A percentile compares a stretch with the other conserved stretches of the same genome.
Conservation (phyloP, 2,113 vertebrate species). For the Tonatia bakeri region DNA sequence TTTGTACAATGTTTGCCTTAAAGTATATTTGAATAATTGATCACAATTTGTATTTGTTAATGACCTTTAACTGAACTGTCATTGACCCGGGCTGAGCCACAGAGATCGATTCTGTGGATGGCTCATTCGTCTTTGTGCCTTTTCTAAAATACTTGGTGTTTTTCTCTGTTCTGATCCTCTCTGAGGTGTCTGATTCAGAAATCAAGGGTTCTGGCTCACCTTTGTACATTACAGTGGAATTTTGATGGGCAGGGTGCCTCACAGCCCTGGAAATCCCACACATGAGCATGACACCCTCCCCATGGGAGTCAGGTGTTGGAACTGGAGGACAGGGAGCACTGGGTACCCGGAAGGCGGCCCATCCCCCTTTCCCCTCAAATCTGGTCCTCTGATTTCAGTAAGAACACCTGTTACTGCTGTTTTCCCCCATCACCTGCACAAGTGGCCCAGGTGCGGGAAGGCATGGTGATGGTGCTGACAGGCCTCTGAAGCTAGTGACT, state of each 20-base stretch:
- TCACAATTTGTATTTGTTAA: constrained; percentile 49
- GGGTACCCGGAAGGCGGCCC: fast-evolving
- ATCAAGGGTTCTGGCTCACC: background rate
- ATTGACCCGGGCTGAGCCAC: background rate
- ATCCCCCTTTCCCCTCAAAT: background rate
- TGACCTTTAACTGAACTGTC: constrained; percentile 56
- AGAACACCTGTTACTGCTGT: fast-evolving
- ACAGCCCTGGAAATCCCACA: background rate
- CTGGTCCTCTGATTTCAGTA: background rate
- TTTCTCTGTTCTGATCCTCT: background rate
- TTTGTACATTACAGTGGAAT: background rate
- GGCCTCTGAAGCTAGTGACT: constrained; percentile 79
- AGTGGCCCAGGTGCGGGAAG: background rate
- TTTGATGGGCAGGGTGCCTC: background rate
- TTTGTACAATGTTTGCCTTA: background rate
- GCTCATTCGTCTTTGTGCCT: background rate
- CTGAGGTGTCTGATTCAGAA: background rate
- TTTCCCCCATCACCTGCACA: background rate
- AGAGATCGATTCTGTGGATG: constrained; percentile 4
- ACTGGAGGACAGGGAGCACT: background rate
- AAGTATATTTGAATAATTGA: constrained; percentile 68
- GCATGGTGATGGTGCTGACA: background rate
- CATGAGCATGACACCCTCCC: fast-evolving
- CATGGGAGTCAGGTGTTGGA: background rate
- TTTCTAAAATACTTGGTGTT: background rate